Evolutionary conservation across 1,140 invertebrate genomes (phyloP).

Genomic region (Heliconius hermathena): DNA sequence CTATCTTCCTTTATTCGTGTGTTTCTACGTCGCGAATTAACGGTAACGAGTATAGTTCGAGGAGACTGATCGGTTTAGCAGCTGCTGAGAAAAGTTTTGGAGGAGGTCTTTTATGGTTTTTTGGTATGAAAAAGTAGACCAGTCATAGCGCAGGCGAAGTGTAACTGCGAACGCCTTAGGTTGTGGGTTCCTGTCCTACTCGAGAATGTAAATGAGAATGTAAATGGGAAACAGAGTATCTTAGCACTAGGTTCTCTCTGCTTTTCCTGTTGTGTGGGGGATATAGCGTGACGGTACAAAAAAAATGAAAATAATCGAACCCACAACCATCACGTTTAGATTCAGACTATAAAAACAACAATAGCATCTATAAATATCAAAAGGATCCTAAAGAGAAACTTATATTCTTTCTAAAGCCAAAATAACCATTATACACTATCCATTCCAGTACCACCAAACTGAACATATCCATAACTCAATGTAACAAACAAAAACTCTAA

Average conservation of each 20-base stretch:
- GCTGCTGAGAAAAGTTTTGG: conserved; percentile 13
- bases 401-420: not conserved
- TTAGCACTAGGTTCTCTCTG: no score
- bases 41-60: conserved; percentile 54
- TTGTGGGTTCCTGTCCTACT: no score
- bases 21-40: conserved; percentile 67
- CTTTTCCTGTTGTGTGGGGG: no score
- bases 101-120: not conserved
- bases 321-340: no score
- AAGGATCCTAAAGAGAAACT: not conserved
- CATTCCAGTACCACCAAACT: not conserved
- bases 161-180: no score
- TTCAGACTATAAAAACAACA: no score
- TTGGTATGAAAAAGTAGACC: not conserved
- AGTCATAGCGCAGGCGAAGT: not conserved
- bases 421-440: not conserved
- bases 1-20: conserved; percentile 49
- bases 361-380: not conserved
- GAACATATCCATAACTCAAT: not conserved
- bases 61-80: conserved; percentile 41
- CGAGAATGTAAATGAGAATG: no score
- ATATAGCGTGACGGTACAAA: no score
- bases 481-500: not conserved
- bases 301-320: no score
- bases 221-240: no score